phyloP scores from a whole-genome alignment of 2,888 invertebrate species.

The Orchesella flavescens region DNA sequence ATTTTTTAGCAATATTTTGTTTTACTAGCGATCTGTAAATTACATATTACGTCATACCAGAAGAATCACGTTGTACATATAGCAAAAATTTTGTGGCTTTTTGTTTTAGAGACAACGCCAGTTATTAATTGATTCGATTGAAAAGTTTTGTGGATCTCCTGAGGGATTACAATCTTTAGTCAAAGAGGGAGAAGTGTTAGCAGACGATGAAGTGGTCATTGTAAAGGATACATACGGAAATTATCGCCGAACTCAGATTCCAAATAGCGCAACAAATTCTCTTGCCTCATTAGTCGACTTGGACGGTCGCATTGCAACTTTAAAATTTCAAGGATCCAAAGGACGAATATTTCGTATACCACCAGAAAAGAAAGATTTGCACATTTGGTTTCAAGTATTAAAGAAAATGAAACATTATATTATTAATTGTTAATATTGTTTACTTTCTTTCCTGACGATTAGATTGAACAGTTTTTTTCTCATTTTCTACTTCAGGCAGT shows the following conservation, averaged over 20 bases:
- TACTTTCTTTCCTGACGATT: no score
- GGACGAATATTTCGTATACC: no score
- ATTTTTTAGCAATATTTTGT: neutral
- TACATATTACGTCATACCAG: no score
- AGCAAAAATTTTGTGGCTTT: no score
- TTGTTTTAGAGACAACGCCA: no score
- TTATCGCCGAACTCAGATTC: neutral
- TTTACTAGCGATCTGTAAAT: neutral
- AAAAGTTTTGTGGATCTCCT: no score
- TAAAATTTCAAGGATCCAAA: no score
- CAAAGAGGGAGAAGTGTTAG: neutral
- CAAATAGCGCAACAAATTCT: neutral
- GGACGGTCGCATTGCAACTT: neutral
- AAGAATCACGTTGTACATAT: no score
- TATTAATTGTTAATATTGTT: neutral
- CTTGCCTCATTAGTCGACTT: neutral
- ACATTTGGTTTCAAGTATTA: neutral
- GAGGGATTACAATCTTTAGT: no score
- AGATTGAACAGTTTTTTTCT: no score
- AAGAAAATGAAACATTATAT: neutral
- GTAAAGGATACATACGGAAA: neutral
- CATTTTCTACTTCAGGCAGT: conserved; percentile 1
- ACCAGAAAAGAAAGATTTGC: no score
- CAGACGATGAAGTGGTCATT: neutral
- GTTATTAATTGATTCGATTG: neutral